Conservation (phyloP, 2,113 vertebrate genomes). For the Ceyx margarethae region DNA sequence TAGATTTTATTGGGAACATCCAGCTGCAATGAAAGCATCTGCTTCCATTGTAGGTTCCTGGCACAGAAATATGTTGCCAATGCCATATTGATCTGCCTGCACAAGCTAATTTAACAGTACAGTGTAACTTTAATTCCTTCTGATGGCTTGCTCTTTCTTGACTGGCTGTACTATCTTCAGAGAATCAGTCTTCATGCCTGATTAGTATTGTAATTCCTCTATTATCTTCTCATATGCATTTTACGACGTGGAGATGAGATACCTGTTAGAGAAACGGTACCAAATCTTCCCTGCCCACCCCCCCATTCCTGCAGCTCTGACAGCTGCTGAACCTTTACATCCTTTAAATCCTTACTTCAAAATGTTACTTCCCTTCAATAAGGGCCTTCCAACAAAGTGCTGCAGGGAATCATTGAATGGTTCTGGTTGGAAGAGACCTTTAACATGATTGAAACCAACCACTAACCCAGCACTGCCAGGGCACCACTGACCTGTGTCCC, state of each 20-base stretch:
- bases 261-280: background rate
- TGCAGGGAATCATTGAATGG: background rate
- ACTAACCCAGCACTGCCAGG: no score
- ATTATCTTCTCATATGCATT: background rate
- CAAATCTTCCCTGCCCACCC: background rate
- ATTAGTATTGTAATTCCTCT: background rate
- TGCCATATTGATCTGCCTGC: background rate
- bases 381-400: background rate
- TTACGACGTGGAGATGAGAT: background rate
- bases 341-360: background rate
- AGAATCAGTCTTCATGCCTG: background rate
- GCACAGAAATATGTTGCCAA: background rate
- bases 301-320: background rate
- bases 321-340: background rate
- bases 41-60: background rate
- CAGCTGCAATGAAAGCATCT: background rate
- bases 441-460: background rate
- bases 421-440: background rate
- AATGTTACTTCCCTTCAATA: background rate
- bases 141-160: slow-evolving; percentile 6
- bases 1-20: background rate
- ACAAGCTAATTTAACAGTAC: background rate
- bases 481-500: background rate
- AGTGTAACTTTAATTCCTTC: background rate
- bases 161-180: background rate